Base-by-base conservation (phyloP, 1,140 invertebrate genomes). In the Brachionus sp. region DNA sequence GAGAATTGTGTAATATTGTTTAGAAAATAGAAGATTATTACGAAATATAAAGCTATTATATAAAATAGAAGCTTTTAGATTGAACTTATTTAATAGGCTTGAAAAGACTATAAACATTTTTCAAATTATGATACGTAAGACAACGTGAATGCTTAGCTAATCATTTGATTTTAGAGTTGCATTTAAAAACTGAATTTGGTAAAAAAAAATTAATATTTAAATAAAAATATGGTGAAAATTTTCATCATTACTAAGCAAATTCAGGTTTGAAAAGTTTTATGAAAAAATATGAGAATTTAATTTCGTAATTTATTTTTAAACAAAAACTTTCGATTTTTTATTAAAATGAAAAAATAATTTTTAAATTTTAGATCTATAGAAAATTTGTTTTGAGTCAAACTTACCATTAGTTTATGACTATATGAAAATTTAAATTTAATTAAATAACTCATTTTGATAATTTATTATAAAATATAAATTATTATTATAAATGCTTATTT, bases 161-260 rank as follows among this genome's bases (percentile, higher is more conserved):
- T 19, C 0, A 23, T 57, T 57, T n/a, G 19, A 19, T 57, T 57
- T 57, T 57, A 57, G 50, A 19, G 7, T 57, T 57, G 5, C 1
- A 29, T 29, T 57, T 57, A 6, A 57, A 57, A 57, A 19, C 19
- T 50, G 19, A 57, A 57, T 19, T 57, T 57, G 50, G 19, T 57
- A 57, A 19, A 9, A 57, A 29, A 29, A 2, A 19, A 16, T 53
- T 6, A 23, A 19, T 57, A 57, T 57, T 57, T 57, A 57, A 57
- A 57, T 57, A 23, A 23, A 7, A 57, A 23, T 19, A 23, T 57
- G 16, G 0, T 57, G 50, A 57, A 57, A 57, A 6, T 57, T 57
- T 57, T 57, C 50, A 57, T 57, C 50, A 57, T 57, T 57, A 57
- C 50, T 57, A 57, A 57, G 50, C 50, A 57, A 57, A 57, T 57